Base-by-base conservation (phyloP, 2,888 invertebrate genomes). In the Dilophus febrilis region DNA sequence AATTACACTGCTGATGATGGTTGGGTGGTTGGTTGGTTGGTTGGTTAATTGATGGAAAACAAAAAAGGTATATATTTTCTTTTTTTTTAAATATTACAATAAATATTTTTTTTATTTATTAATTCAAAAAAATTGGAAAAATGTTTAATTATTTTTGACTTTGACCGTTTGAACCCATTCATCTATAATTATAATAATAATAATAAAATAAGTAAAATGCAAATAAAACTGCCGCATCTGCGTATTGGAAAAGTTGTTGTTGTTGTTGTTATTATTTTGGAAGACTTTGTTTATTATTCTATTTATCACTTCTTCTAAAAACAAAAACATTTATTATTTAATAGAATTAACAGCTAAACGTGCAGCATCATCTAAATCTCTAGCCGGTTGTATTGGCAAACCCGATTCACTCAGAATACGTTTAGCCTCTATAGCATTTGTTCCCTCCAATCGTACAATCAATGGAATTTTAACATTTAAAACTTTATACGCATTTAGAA, bases 361-460 rank as follows among this genome's bases (percentile, higher is more conserved):
- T 0, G 98, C 97, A 12, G 95, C 98, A 56, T 91, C 87, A 50
- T 94, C 95, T 43, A 97, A 73, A 61, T 90, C 76, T 45, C 67
- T 67, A 7, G 94, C 90, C 22, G 85, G 78, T 40, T 74, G 68
- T 46, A 98, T 80, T 17, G 82, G 74, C 37, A 97, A 66, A 6
- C 83, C 83, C 33, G 92, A 94, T 38, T 84, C 73, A 44, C 74
- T 66, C 14, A 98, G 71, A 47, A 95, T 76, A 53, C 74, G 70
- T 51, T 78, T 82, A 0, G 95, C 98, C 53, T 77, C 75, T 1
- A 61, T 64, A 0, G 91, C 85, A 64, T 95, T 95, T 14, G 91
- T 95, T 40, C 97, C 98, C 73, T 95, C 94, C 41, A 99, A 65
- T 51, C 98, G 72, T 32, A 98, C 90, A 40, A 99, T 75, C 33